phyloP scores from a whole-genome alignment of 2,797 vertebrate genomes.

The Cyprinella venusta region DNA sequence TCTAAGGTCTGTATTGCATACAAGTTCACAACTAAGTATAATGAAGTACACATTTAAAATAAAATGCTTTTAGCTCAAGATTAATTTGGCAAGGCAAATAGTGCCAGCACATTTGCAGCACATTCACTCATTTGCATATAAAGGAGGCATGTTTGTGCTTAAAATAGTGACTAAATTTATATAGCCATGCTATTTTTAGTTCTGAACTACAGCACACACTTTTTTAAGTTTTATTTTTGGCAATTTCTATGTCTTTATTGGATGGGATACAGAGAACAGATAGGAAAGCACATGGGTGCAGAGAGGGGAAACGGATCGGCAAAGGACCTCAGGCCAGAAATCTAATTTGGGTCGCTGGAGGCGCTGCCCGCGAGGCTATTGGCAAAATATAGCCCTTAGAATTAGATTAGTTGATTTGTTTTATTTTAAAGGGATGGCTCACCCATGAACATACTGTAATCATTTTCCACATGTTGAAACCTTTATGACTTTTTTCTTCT shows the following conservation, averaged over 20 bases:
- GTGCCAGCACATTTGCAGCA: neutral
- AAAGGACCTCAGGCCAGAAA: neutral
- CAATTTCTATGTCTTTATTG: neutral
- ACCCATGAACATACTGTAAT: neutral
- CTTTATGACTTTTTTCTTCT: neutral
- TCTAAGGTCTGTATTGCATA: neutral
- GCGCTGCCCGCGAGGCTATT: neutral
- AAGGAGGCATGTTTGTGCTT: neutral
- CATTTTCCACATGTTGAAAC: neutral
- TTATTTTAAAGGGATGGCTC: neutral
- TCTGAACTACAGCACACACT: neutral
- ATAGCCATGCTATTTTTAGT: neutral
- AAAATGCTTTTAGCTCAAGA: neutral
- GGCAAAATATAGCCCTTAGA: neutral
- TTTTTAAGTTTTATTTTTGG: neutral
- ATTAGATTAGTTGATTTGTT: neutral
- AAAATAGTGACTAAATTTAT: neutral
- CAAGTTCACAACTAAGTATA: neutral
- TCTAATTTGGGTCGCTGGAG: neutral
- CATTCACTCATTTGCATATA: neutral
- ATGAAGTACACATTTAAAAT: neutral
- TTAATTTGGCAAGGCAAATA: neutral
- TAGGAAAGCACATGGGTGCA: neutral
- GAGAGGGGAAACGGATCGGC: neutral
- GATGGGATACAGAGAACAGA: neutral